A percentile compares a stretch with the other conserved stretches of the same genome.
phyloP scores from a whole-genome alignment of 2,888 invertebrate species.

The Anoncus sp. region DNA sequence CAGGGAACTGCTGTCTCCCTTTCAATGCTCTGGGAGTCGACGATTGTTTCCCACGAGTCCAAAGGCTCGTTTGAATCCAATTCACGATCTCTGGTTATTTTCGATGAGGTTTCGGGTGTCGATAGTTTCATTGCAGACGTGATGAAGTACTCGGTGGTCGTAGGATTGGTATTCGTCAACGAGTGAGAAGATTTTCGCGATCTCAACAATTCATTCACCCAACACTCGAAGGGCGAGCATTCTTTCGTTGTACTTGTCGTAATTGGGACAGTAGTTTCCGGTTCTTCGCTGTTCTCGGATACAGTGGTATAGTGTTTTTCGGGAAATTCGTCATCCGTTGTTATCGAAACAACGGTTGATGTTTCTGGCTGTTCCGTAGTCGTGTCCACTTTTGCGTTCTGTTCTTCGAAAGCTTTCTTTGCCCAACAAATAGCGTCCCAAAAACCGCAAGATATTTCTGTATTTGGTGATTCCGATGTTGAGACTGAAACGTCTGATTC shows the following conservation, averaged over 20 bases:
- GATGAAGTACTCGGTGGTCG: neutral
- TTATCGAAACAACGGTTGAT: neutral
- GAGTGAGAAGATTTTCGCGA: neutral
- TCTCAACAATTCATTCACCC: neutral
- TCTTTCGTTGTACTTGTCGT: neutral
- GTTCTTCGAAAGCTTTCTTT: neutral
- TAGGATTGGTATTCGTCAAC: neutral
- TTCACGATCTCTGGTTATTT: neutral
- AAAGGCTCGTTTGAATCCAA: slow-evolving; percentile 29
- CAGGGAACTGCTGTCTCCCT: neutral
- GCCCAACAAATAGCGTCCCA: neutral
- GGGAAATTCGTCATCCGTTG: neutral
- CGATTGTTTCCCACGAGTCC: neutral
- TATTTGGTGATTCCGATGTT: slow-evolving; percentile 1
- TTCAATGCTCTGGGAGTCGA: slow-evolving; percentile 13
- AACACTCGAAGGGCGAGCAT: slow-evolving; percentile 18
- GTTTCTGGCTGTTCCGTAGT: neutral
- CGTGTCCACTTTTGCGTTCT: neutral
- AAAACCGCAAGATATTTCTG: neutral
- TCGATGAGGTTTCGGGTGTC: neutral
- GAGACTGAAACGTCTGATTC: slow-evolving; percentile 1
- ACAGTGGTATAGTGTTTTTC: neutral
- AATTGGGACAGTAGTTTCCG: neutral
- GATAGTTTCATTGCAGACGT: neutral
- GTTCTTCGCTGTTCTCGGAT: neutral